These are phyloP conservation scores for Hirundichthys speculiger DNA, from an alignment of 2,113 vertebrate species.

Conservation along the genomic window DNA sequence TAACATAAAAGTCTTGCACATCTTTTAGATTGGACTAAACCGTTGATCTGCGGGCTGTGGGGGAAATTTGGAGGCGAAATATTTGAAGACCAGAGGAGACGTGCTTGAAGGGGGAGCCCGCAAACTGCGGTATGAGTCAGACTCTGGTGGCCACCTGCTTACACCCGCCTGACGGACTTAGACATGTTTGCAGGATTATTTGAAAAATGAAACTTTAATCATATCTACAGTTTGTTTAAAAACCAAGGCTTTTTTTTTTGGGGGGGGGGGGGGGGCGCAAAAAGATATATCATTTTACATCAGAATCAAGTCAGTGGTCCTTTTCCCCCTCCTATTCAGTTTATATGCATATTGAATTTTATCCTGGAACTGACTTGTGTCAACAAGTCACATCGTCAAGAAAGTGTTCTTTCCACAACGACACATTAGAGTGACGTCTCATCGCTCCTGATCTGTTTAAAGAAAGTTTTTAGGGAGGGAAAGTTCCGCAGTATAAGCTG, in stretches of 20 bases:
- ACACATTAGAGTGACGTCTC: neutral
- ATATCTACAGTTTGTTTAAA: no score
- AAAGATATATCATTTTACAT: no score
- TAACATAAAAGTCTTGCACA: neutral
- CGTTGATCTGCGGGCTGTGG: conserved; percentile 9
- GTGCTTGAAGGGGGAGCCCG: conserved; percentile 45
- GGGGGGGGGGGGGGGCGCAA: no score
- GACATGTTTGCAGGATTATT: conserved; percentile 17
- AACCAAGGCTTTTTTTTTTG: no score
- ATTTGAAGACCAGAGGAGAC: conserved; percentile 32
- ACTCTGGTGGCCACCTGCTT: conserved; percentile 46
- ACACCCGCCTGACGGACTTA: conserved; percentile 37
- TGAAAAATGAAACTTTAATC: neutral
- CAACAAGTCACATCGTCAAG: neutral
- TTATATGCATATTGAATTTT: no score
- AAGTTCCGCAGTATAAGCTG: no score
- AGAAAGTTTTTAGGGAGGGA: no score
- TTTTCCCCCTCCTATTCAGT: no score
- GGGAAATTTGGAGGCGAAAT: conserved; percentile 47
- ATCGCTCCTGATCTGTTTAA: neutral
- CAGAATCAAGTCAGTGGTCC: no score
- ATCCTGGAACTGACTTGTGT: no score
- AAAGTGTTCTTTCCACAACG: neutral
- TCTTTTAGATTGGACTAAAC: neutral
- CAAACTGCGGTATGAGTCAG: conserved; percentile 69